These are phyloP conservation scores for Neofelis nebulosa DNA, from an alignment of 2,113 vertebrate species.

Conservation along the genomic window DNA sequence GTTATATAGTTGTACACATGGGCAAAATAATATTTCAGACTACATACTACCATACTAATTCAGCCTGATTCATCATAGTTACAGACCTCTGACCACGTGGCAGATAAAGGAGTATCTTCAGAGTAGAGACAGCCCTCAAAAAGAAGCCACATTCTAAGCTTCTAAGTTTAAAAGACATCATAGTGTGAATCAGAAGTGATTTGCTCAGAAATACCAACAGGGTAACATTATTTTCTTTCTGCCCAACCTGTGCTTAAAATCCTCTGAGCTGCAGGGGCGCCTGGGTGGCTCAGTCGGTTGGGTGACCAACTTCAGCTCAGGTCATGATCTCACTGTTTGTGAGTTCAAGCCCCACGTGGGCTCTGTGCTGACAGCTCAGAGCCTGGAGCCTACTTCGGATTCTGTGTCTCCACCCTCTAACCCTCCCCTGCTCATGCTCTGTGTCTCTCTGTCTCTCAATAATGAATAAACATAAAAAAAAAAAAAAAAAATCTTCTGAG, in stretches of 20 bases:
- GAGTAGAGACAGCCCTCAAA: neutral
- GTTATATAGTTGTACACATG: neutral
- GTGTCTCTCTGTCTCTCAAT: no score
- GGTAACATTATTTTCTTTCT: neutral
- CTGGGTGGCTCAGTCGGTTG: neutral
- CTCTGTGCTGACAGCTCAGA: no score
- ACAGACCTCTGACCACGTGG: neutral
- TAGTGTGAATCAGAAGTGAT: neutral
- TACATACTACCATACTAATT: neutral
- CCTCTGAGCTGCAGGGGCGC: neutral
- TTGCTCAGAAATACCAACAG: neutral
- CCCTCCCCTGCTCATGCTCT: no score
- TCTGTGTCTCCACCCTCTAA: no score
- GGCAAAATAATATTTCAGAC: neutral
- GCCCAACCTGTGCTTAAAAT: neutral
- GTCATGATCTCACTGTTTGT: no score
- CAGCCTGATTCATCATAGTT: neutral
- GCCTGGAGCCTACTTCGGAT: no score
- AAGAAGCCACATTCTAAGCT: neutral
- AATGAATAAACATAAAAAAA: no score
- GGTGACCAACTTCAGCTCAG: no score
- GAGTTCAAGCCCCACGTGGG: no score
- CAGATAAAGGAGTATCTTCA: neutral
- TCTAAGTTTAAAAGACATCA: neutral
- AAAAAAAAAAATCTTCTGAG: neutral